These are phyloP conservation scores for Strongylocentrotus purpuratus DNA, from an alignment of 35 echinoderm and acorn worm genomes.

Conservation along the genomic window DNA sequence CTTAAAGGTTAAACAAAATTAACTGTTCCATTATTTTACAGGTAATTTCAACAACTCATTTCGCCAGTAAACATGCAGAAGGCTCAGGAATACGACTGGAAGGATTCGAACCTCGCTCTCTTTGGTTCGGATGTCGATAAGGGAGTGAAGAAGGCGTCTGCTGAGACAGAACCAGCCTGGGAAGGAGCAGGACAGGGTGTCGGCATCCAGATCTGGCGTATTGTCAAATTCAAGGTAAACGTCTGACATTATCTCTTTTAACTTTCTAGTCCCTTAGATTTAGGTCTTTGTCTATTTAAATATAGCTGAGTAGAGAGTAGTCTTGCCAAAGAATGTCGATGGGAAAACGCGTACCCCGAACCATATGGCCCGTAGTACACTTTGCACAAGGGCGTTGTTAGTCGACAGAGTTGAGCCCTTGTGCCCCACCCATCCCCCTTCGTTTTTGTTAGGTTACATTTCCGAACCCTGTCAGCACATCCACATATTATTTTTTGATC, in stretches of 20 bases:
- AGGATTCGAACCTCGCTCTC: constrained; percentile 80
- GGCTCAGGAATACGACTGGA: constrained; percentile 81
- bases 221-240: constrained; percentile 93
- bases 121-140: constrained; percentile 83
- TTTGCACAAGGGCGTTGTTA: no score
- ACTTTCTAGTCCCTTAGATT: background rate
- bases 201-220: constrained; percentile 94
- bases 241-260: constrained; percentile 22
- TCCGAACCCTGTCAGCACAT: no score
- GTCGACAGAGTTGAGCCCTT: no score
- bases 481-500: no score
- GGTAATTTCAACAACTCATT: background rate
- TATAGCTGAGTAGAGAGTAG: no score
- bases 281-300: background rate
- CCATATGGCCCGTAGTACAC: no score
- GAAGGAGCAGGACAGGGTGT: constrained; percentile 70
- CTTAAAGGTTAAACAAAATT: background rate
- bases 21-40: background rate
- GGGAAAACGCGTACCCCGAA: no score
- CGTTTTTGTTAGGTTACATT: no score
- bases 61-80: constrained; percentile 33
- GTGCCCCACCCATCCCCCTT: no score
- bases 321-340: no score
- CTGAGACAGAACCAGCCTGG: constrained; percentile 82
- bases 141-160: constrained; percentile 86